These are phyloP conservation scores for Myotis pilosus DNA, from an alignment of 2,797 vertebrate species.

Conservation along the genomic window DNA sequence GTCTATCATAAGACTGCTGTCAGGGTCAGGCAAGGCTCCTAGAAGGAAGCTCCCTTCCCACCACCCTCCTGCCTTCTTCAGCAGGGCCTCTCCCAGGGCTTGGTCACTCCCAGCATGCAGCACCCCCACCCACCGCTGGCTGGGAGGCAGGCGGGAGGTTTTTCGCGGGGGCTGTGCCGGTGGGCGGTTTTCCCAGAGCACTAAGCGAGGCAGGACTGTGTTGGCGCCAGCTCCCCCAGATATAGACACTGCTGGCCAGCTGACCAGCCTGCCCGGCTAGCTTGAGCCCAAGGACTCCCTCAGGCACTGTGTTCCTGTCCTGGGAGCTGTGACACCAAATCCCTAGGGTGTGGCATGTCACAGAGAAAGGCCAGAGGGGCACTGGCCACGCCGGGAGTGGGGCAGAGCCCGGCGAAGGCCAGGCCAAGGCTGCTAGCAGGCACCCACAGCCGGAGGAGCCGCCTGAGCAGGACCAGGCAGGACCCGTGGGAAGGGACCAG, in stretches of 20 bases:
- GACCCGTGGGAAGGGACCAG: conserved; percentile 53
- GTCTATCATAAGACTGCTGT: background rate
- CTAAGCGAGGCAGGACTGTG: conserved; percentile 51
- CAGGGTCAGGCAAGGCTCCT: background rate
- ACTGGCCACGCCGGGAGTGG: conserved; percentile 14
- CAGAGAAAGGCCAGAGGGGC: conserved; percentile 11
- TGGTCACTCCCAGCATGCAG: conserved; percentile 60
- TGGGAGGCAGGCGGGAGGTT: conserved; percentile 62
- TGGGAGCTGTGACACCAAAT: background rate
- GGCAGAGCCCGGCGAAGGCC: background rate
- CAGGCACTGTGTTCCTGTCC: background rate
- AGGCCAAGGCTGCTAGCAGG: background rate
- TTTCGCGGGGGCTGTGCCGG: conserved; percentile 64
- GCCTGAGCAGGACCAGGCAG: conserved; percentile 46
- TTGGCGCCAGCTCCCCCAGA: conserved; percentile 54
- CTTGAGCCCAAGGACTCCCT: background rate
- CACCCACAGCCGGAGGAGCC: conserved; percentile 38
- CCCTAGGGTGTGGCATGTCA: conserved; percentile 48
- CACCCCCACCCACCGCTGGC: background rate
- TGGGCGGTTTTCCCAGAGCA: conserved; percentile 76
- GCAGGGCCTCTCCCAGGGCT: conserved; percentile 25
- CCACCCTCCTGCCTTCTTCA: background rate
- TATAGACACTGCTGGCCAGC: conserved; percentile 4
- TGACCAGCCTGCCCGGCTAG: conserved; percentile 48
- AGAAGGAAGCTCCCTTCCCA: conserved; percentile 12